Evolutionary conservation across 2,113 vertebrate species (phyloP).

Genomic region (Carassius gibelio): DNA sequence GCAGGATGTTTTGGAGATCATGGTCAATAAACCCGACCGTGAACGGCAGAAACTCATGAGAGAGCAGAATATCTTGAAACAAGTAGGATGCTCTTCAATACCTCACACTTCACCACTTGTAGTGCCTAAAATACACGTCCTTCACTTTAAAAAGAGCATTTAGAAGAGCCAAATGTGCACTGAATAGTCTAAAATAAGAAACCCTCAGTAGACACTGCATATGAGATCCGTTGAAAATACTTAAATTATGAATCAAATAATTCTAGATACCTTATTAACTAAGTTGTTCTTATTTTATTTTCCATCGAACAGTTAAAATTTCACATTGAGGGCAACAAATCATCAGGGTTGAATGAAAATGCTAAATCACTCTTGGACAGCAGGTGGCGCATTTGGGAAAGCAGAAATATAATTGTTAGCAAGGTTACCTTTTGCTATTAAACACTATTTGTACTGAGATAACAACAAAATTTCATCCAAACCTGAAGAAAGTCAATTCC

Average conservation of each 20-base stretch:
- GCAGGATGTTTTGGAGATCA: conserved; percentile 94
- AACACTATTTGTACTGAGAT: too few species aligned
- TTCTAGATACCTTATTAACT: background rate
- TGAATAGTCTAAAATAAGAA: too few species aligned
- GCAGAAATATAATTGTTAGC: background rate
- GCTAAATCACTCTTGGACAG: background rate
- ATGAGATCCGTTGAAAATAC: too few species aligned
- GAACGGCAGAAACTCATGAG: conserved; percentile 98
- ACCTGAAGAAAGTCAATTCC: too few species aligned
- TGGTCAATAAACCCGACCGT: conserved; percentile 94
- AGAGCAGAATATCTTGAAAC: conserved; percentile 97
- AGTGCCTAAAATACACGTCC: background rate
- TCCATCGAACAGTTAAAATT: too few species aligned
- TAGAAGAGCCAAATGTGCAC: background rate
- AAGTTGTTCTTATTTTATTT: background rate
- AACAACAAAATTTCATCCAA: too few species aligned
- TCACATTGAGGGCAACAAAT: background rate
- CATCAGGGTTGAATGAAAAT: background rate
- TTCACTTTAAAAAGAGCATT: background rate
- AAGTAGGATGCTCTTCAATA: conserved; percentile 72
- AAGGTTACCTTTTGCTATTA: background rate
- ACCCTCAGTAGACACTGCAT: too few species aligned
- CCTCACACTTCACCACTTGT: background rate
- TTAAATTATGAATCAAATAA: too few species aligned
- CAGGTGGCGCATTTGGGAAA: background rate